Evolutionary conservation across 2,113 vertebrate species (phyloP).

Genomic region (Ginglymostoma cirratum): DNA sequence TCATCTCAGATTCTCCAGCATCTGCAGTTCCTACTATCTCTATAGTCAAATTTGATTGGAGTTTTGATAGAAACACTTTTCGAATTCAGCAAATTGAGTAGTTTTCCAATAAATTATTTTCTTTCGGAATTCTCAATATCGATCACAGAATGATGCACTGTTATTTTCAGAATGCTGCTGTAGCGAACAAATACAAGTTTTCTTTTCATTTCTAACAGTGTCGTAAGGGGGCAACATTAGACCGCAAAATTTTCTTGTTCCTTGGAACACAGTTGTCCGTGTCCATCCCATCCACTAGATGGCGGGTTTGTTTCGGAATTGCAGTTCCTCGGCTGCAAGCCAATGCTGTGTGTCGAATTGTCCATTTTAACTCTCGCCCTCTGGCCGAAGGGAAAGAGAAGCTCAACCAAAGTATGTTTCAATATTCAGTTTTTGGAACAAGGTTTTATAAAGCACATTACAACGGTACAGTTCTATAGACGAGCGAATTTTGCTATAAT

Average conservation of each 20-base stretch:
- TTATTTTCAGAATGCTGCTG: neutral
- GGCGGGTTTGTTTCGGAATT: constrained; percentile 36
- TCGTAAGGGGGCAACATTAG: constrained; percentile 49
- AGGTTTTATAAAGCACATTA: neutral
- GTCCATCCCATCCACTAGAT: neutral
- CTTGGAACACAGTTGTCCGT: neutral
- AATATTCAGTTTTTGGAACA: neutral
- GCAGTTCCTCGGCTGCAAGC: neutral
- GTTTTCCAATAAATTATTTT: neutral
- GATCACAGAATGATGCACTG: neutral
- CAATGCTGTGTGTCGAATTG: neutral
- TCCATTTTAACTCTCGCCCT: neutral
- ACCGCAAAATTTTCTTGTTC: constrained; percentile 1
- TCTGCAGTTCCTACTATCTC: too few relatives aligned
- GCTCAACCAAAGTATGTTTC: neutral
- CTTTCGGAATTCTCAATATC: neutral
- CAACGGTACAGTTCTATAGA: neutral
- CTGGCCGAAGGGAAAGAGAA: constrained; percentile 16
- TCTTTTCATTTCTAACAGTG: neutral
- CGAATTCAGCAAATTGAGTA: neutral
- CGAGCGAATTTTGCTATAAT: neutral
- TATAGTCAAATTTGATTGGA: neutral
- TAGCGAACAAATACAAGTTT: too few relatives aligned
- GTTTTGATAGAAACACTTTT: neutral
- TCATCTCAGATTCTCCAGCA: too few relatives aligned